Percentiles rank a stretch among this genome's conserved stretches.
Conservation (phyloP, 2,113 vertebrate genomes). For the Salvelinus alpinus region DNA sequence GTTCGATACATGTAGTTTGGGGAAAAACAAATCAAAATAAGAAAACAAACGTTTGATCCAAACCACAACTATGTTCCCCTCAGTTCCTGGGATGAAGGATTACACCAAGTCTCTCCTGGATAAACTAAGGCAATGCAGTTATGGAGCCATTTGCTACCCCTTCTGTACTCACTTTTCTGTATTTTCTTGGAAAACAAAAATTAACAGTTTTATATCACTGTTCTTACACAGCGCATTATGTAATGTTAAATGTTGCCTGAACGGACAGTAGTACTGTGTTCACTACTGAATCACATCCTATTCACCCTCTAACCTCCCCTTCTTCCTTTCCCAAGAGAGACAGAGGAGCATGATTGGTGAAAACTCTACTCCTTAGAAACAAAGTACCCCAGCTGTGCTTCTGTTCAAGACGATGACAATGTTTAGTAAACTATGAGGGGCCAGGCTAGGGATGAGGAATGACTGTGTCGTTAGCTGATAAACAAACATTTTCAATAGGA, state of each 20-base stretch:
- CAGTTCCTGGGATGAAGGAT: neutral
- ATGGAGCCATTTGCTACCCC: neutral
- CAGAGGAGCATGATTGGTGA: neutral
- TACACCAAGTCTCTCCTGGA: neutral
- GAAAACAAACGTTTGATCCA: neutral
- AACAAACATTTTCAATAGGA: neutral
- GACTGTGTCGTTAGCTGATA: neutral
- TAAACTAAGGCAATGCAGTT: neutral
- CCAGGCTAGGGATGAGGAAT: neutral
- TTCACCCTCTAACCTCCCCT: neutral
- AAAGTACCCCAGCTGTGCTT: slow-evolving; percentile 3
- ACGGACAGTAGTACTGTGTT: slow-evolving; percentile 13
- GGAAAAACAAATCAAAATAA: neutral
- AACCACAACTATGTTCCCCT: slow-evolving; percentile 5
- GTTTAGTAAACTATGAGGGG: slow-evolving; percentile 4
- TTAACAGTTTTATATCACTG: neutral
- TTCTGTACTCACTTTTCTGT: neutral
- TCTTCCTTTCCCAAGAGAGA: neutral
- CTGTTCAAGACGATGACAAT: slow-evolving; percentile 2
- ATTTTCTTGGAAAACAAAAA: slow-evolving; percentile 8
- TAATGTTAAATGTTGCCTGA: neutral
- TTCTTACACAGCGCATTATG: neutral
- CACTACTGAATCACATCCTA: neutral
- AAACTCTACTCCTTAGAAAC: neutral
- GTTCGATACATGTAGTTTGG: neutral